Percentiles rank a stretch among this genome's conserved stretches.
Conservation (phyloP, 1,140 invertebrate species). For the Orius insidiosus region DNA sequence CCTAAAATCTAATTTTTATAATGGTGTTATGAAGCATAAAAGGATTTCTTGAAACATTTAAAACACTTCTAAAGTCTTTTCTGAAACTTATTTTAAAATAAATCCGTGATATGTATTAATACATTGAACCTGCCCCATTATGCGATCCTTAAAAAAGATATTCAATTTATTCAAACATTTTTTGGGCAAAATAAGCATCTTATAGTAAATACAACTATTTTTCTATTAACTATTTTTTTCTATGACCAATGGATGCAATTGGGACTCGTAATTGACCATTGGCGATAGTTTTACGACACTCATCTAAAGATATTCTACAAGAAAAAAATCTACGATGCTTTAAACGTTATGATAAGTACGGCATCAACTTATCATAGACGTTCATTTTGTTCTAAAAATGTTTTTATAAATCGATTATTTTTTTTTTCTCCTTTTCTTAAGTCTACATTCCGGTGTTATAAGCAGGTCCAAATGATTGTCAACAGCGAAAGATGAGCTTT, state of each 20-base stretch:
- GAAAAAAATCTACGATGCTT: neutral
- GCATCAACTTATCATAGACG: neutral
- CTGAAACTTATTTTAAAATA: neutral
- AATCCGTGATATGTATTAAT: neutral
- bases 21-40: too few relatives aligned
- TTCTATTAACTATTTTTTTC: neutral
- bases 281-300: conserved; percentile 5
- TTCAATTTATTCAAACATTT: neutral
- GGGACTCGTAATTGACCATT: conserved; percentile 16
- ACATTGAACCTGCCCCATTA: conserved; percentile 1
- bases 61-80: too few relatives aligned
- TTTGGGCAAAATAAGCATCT: neutral
- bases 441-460: neutral
- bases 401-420: too few relatives aligned
- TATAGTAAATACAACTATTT: neutral
- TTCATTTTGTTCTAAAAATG: neutral
- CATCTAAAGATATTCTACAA: too few relatives aligned
- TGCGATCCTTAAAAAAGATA: neutral
- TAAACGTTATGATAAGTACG: neutral
- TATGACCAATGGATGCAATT: conserved; percentile 10
- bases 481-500: conserved; percentile 12
- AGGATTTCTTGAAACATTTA: too few relatives aligned
- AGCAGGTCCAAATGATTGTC: conserved; percentile 11
- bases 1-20: too few relatives aligned
- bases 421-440: neutral